Evolutionary conservation across 2,888 invertebrate genomes (phyloP), one percentile per base, ranked within the genome.

Genomic region (Rotaria magnacalcarata): DNA sequence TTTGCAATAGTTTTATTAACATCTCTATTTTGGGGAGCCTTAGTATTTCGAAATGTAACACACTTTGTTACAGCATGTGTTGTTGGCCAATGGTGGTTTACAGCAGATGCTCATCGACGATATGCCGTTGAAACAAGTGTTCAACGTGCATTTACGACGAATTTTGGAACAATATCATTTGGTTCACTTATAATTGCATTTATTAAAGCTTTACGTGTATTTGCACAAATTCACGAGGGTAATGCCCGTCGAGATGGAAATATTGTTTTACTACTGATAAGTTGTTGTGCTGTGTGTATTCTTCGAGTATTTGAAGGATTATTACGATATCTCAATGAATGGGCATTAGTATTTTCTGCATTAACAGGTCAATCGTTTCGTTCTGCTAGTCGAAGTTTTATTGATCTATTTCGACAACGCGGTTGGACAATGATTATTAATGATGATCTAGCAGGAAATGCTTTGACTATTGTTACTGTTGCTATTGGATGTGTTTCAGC

Each of bases 31-130:
- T 80, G 80, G 80, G 80, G 80, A 24, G 43, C 80, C 24, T 47
- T 80, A 43, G 34, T 19, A n/a, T 80, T 80, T 80, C 43, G 47
- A 80, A 80, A 43, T 24, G n/a, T 80, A 10, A 47, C 47, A 80
- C 80, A 80, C n/a, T 80, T 80, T 47, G 80, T 80, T 14, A n/a
- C 80, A 11, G 80, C 80, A 47, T 80, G 80, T 80, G 80, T 80
- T n/a, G 80, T 80, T 80, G 80, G 80, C 8, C 47, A 80, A 47
- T 80, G 80, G 80, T 80, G 80, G 80, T 80, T 80, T 47, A 80
- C 47, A 24, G 2, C 24, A 21, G 43, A 43, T 47, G 43, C 43
- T 4, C 80, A 80, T 47, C 14, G 67, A 67, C 67, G 34, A 67
- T 67, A 67, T 34, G 47, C 47, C 16, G 80, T 80, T 80, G 47